Conservation (phyloP, 2,113 vertebrate species). For the Sylvia atricapilla region DNA sequence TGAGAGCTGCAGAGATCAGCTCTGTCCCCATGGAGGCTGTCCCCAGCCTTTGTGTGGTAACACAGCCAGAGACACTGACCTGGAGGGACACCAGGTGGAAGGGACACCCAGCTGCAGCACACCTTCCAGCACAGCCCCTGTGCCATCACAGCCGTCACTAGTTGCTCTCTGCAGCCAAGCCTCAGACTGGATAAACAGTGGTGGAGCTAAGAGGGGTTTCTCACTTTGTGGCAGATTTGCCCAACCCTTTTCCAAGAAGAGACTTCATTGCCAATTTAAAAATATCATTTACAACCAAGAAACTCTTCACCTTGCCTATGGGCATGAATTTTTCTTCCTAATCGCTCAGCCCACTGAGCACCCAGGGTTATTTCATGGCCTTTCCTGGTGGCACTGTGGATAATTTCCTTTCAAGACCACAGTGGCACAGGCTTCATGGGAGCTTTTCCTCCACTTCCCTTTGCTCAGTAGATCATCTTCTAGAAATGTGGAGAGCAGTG, state of each 20-base stretch:
- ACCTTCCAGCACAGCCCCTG: background rate
- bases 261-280: background rate
- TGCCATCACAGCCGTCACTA: background rate
- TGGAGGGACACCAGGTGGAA: background rate
- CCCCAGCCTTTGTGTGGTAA: fast-evolving
- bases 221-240: background rate
- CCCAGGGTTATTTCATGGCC: background rate
- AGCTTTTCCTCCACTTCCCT: background rate
- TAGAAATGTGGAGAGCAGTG: background rate
- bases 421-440: fast-evolving
- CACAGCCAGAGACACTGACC: background rate
- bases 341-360: background rate
- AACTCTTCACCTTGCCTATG: constrained; percentile 9
- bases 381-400: background rate
- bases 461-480: background rate
- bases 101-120: background rate
- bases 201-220: fast-evolving
- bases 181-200: background rate
- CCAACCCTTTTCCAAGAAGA: background rate
- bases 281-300: background rate
- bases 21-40: background rate
- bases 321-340: background rate
- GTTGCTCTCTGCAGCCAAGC: background rate
- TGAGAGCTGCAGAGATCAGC: background rate
- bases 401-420: background rate